Evolutionary conservation across 2,113 vertebrate species (phyloP).

Genomic region (Silurus glanis): DNA sequence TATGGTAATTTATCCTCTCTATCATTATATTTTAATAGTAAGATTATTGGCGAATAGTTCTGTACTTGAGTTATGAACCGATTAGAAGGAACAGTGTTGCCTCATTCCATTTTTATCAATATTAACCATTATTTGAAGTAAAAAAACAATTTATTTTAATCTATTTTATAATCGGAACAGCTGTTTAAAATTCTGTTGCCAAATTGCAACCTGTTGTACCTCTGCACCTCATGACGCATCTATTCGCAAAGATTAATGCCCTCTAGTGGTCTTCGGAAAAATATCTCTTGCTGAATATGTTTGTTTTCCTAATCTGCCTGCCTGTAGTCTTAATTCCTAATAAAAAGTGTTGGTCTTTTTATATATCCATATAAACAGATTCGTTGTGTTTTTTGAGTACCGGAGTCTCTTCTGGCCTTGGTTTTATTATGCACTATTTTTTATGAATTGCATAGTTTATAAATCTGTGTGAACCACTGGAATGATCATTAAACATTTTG

Average conservation of each 20-base stretch:
- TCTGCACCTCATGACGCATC: background rate
- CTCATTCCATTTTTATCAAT: background rate
- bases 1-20: background rate
- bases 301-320: background rate
- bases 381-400: background rate
- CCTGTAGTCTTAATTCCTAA: no score
- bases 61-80: background rate
- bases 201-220: background rate
- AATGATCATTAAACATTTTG: conserved; percentile 37
- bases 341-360: no score
- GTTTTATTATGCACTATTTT: conserved; percentile 6
- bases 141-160: background rate
- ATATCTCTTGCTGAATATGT: background rate
- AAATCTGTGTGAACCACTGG: background rate
- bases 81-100: background rate
- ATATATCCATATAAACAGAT: no score
- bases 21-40: background rate
- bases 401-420: background rate
- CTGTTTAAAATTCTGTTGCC: background rate
- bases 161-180: no score
- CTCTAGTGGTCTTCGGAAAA: conserved; percentile 16
- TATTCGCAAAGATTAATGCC: background rate
- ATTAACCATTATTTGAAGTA: background rate
- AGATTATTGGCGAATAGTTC: background rate
- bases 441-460: background rate